Conservation (phyloP, 1,140 invertebrate genomes). For the Drosophila ohnishii region DNA sequence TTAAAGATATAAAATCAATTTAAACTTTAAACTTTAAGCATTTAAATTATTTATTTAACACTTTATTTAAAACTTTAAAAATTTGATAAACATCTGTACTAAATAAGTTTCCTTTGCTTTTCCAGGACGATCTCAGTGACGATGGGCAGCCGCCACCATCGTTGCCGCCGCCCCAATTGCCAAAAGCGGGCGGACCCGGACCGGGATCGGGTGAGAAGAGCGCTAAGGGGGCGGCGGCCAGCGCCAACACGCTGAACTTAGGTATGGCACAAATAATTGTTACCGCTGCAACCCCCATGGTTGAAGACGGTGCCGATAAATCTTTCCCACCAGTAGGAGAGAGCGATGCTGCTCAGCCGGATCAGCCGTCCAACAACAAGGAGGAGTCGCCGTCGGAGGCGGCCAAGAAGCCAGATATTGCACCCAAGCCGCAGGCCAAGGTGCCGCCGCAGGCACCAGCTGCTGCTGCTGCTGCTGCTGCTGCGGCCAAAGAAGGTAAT, state of each 20-base stretch:
- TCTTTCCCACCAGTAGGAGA: conserved; percentile 83
- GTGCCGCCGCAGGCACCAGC: conserved; percentile 23
- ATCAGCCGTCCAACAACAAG: conserved; percentile 30
- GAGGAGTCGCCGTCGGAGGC: conserved; percentile 23
- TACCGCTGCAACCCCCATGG: conserved; percentile 94
- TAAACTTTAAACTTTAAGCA: background rate
- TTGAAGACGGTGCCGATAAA: conserved; percentile 87
- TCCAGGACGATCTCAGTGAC: conserved; percentile 78
- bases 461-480: conserved; percentile 1
- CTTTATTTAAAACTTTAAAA: background rate
- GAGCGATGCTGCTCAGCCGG: conserved; percentile 47
- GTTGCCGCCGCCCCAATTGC: conserved; percentile 69
- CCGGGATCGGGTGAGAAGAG: conserved; percentile 29
- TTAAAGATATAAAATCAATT: too few relatives aligned
- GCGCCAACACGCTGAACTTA: conserved; percentile 83
- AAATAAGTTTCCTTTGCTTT: background rate
- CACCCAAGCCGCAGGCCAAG: conserved; percentile 79
- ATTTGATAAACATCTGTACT: background rate
- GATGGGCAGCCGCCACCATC: conserved; percentile 78
- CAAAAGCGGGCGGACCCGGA: conserved; percentile 38
- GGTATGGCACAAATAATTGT: conserved; percentile 94
- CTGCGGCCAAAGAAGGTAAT: conserved; percentile 64
- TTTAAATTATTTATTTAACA: background rate
- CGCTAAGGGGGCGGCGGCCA: conserved; percentile 77
- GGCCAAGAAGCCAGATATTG: conserved; percentile 71